Evolutionary conservation across 2,113 vertebrate species (phyloP), one percentile per base, ranked within the genome.

Genomic region (Tachycineta bicolor): DNA sequence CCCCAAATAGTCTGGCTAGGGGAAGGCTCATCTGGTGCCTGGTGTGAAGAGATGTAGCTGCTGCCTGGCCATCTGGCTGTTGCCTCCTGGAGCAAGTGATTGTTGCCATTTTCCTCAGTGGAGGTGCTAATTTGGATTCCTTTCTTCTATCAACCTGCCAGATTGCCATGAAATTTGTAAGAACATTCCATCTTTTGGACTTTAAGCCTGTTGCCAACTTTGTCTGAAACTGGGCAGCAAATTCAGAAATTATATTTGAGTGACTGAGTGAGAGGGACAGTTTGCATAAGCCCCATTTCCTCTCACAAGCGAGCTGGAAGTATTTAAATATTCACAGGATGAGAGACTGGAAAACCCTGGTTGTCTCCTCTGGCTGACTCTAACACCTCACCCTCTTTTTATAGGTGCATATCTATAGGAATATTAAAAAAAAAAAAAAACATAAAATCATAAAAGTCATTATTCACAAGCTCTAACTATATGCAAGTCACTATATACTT

Each of bases 31-130:
- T 90, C 89, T 96, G 95, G 71, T 87, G 79, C 86, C 94, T 95
- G 94, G 83, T 95, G 94, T 70, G 95, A 94, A 77, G 86, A 67
- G 87, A 26, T 23, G 5, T 77, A 47, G 77, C 76, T 93, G 86
- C 94, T 92, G 95, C 82, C 83, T 93, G 94, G 64, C 95, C 96
- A 95, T 97, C 94, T 97, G 94, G 92, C 92, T 85, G 53, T 31
- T 93, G 87, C 95, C 87, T 96, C 92, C 96, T 93, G 92, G 63
- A 95, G 83, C 83, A 92, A 92, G 86, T 95, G 83, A 89, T 55
- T 94, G 63, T 59, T 94, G 89, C 91, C 39, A 3, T 68, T 97
- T 70, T 73, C 79, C 64, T 93, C 94, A 75, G 91, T 18, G 43
- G 68, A 94, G 76, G 68, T 7, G 7, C 76, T 96, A 55, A 89